Evolutionary conservation across 2,888 invertebrate genomes (phyloP).

Genomic region (Orchesella flavescens): DNA sequence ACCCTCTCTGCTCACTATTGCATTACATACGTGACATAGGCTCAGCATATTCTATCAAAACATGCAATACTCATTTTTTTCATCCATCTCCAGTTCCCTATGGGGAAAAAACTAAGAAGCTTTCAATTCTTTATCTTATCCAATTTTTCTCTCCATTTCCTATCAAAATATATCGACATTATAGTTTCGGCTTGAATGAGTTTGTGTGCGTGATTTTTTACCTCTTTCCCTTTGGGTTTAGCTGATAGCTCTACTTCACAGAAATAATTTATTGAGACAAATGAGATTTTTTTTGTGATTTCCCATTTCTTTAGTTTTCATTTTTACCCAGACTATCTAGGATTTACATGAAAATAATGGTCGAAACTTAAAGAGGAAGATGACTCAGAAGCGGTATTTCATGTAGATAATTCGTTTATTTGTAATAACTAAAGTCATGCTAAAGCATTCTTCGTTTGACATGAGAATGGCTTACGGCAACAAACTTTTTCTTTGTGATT

Average conservation of each 20-base stretch:
- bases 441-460: too few relatives aligned
- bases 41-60: slow-evolving; percentile 17
- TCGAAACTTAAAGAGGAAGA: too few relatives aligned
- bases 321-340: not conserved
- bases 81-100: not conserved
- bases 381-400: too few relatives aligned
- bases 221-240: not conserved
- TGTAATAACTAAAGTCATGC: too few relatives aligned
- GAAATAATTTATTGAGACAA: slow-evolving; percentile 50
- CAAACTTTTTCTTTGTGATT: too few relatives aligned
- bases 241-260: not conserved
- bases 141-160: slow-evolving; percentile 5
- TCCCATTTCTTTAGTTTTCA: slow-evolving; percentile 9
- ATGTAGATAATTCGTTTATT: too few relatives aligned
- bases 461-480: too few relatives aligned
- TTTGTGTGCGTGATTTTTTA: not conserved
- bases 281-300: slow-evolving; percentile 43
- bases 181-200: not conserved
- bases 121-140: slow-evolving; percentile 38
- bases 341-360: too few relatives aligned
- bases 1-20: slow-evolving; percentile 51
- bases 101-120: slow-evolving; percentile 20
- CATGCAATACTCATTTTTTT: slow-evolving; percentile 22
- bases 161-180: not conserved
- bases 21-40: not conserved